Percentiles rank a stretch among this genome's conserved stretches.
phyloP scores from a whole-genome alignment of 2,888 invertebrate species.

The Gisinianus flammeolus region DNA sequence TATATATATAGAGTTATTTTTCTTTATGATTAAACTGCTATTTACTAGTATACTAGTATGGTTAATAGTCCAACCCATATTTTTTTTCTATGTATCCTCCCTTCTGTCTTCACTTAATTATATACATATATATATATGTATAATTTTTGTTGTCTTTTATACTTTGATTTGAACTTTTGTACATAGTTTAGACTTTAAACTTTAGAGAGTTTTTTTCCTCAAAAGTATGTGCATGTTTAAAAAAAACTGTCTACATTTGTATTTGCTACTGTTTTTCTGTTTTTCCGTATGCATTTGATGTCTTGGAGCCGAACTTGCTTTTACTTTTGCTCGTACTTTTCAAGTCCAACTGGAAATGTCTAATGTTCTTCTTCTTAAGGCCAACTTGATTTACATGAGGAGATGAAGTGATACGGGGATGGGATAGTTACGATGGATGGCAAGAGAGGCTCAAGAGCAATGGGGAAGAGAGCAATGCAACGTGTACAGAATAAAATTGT shows the following conservation, averaged over 20 bases:
- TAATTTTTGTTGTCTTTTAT: too few species aligned
- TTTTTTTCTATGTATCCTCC: neutral
- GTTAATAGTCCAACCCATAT: neutral
- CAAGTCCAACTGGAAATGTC: too few species aligned
- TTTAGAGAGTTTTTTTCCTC: too few species aligned
- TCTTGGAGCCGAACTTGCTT: neutral
- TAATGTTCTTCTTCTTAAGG: neutral
- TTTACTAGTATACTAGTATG: too few species aligned
- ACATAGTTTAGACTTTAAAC: too few species aligned
- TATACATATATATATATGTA: neutral
- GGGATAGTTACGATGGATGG: neutral
- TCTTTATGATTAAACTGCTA: too few species aligned
- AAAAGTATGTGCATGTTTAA: too few species aligned
- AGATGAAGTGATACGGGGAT: slow-evolving; percentile 3
- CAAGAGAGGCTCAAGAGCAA: neutral
- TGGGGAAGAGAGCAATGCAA: neutral
- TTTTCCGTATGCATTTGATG: neutral
- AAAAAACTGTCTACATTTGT: neutral
- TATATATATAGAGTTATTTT: too few species aligned
- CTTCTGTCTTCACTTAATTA: neutral
- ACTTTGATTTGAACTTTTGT: too few species aligned
- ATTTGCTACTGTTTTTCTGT: slow-evolving; percentile 5
- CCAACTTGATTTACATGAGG: neutral
- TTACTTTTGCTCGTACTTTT: neutral
- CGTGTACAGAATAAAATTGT: slow-evolving; percentile 16